Percentiles rank a stretch among this genome's conserved stretches.
phyloP scores from a whole-genome alignment of 2,113 vertebrate genomes.

The Tychaedon coryphoeus region DNA sequence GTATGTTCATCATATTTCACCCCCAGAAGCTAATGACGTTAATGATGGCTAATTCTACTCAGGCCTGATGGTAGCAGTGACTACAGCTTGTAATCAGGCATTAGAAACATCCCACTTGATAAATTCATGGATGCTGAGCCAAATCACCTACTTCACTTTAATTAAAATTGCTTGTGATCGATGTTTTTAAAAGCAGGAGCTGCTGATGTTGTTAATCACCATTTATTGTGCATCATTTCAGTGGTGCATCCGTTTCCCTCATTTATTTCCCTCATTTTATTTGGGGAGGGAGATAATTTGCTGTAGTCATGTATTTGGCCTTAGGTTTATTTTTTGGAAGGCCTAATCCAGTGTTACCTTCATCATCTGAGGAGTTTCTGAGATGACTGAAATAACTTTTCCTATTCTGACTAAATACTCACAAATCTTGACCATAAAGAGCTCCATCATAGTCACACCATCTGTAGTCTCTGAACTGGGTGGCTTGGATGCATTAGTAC shows the following conservation, averaged over 20 bases:
- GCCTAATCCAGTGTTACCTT: not conserved
- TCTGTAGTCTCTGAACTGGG: not conserved
- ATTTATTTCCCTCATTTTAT: not conserved
- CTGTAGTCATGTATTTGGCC: not conserved
- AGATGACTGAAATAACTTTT: not conserved
- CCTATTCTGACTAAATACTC: not conserved
- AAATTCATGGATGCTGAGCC: not conserved
- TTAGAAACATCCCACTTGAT: not conserved
- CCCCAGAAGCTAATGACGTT: not conserved
- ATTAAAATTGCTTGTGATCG: not conserved
- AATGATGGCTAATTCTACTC: conserved; percentile 22
- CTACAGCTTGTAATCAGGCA: not conserved
- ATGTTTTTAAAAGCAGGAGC: conserved; percentile 28
- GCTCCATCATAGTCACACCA: not conserved
- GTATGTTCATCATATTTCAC: not conserved
- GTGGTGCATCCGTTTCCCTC: not conserved
- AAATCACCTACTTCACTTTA: conserved; percentile 29
- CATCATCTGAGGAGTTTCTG: not conserved
- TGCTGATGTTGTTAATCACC: not conserved
- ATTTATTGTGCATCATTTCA: not conserved
- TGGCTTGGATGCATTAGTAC: not conserved
- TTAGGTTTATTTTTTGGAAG: not conserved
- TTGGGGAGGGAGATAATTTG: not conserved
- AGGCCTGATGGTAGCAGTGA: not conserved
- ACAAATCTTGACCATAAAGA: rapidly evolving